Base-by-base conservation (phyloP, 2,888 invertebrate genomes). In the Ophion ellenae region DNA sequence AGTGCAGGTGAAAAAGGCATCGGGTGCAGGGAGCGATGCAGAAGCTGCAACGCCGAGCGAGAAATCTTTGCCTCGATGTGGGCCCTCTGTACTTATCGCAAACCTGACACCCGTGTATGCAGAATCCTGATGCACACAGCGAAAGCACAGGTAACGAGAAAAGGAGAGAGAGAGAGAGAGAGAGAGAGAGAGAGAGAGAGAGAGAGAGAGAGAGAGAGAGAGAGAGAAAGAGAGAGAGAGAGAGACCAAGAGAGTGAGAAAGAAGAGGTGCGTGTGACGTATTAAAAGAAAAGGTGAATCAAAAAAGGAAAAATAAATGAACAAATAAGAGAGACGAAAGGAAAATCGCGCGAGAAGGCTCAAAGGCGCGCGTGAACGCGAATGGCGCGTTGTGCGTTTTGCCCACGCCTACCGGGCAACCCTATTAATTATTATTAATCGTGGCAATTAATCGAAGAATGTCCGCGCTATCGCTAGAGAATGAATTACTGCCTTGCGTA, bases 381-480 rank as follows among this genome's bases (percentile, higher is more conserved):
- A 91, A 89, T 90, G 87, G 86, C 87, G 85, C 80, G 47, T 69
- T 64, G 80, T 73, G 80, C 75, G 77, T 69, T 82, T 88, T 86
- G 89, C 88, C 88, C 88, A 87, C 87, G 88, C 89, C 88, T 84
- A 87, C 84, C 74, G 67, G 75, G 81, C 81, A 84, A 70, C 88
- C 87, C 90, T 91, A 92, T 92, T 91, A 92, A 92, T 92, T 92
- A 92, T 90, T 89, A 90, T 91, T 91, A 91, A 92, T 92, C 92
- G 90, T 83, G 83, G 89, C 90, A 90, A 91, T 92, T 91, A 92
- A 92, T 92, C 92, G 90, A 80, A 66, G 82, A 80, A 86, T 86
- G 88, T 89, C 85, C 86, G 87, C 87, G 76, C 84, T 88, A 89
- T 85, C 88, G 86, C 89, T 88, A 74, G 79, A 69, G 85, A 88